Evolutionary conservation across 2,888 invertebrate species (phyloP).

Genomic region (Megalurothrips usitatus): DNA sequence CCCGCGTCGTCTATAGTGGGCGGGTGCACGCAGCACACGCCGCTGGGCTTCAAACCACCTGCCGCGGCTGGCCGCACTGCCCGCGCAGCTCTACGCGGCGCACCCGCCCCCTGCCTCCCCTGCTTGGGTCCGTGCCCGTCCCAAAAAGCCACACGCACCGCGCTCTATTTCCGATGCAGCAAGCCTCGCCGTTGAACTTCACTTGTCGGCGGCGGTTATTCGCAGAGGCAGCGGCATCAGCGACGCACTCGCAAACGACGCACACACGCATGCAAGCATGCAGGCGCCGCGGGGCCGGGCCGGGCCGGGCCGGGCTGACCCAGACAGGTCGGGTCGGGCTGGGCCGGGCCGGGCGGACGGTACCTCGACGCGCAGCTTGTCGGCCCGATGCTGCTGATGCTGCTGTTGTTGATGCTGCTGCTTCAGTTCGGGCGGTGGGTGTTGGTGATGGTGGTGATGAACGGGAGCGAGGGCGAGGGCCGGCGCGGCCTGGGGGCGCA

Average conservation of each 20-base stretch:
- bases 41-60: neutral
- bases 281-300: neutral
- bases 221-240: neutral
- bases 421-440: neutral
- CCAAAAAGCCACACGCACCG: neutral
- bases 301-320: neutral
- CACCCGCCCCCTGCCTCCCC: neutral
- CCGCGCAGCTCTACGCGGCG: too few relatives aligned
- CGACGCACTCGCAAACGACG: neutral
- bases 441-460: neutral
- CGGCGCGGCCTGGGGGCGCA: too few relatives aligned
- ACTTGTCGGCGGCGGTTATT: constrained; percentile 9
- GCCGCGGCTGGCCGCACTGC: neutral
- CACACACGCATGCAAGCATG: neutral
- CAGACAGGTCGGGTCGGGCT: neutral
- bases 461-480: neutral
- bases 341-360: neutral
- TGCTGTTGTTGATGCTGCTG: too few relatives aligned
- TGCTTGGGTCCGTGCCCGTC: neutral
- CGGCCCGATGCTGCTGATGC: too few relatives aligned
- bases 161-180: constrained; percentile 13
- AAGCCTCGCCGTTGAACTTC: constrained; percentile 19
- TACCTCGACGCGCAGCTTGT: constrained; percentile 15
- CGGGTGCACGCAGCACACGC: neutral
- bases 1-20: too few relatives aligned